Evolutionary conservation across 2,113 vertebrate species (phyloP).

Genomic region (Rallus limicola): DNA sequence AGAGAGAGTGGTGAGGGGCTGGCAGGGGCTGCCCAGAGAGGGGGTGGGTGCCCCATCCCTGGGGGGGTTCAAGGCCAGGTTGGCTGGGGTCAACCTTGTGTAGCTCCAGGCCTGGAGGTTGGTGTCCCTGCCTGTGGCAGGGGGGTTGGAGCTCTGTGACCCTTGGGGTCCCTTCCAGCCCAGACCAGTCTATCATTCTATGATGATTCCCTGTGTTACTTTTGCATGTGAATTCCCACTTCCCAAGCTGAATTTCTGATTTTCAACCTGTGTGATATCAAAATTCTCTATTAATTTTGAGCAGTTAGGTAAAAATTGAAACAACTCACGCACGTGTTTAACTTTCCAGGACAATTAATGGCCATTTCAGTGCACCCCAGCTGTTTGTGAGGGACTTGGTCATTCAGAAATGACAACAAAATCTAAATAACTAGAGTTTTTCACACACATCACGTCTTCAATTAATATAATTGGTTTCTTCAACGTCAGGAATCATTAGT

Average conservation of each 20-base stretch:
- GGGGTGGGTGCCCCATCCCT: too few species aligned
- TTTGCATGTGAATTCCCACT: neutral
- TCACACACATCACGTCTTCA: neutral
- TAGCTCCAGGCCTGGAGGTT: too few species aligned
- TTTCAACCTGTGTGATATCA: neutral
- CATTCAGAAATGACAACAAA: neutral
- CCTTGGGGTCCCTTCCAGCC: too few species aligned
- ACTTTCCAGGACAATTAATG: neutral
- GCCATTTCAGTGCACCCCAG: neutral
- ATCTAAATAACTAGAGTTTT: neutral
- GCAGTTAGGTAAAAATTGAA: neutral
- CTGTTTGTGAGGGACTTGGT: neutral
- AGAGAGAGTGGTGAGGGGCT: too few species aligned
- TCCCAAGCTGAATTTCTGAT: neutral
- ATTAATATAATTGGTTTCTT: constrained; percentile 15
- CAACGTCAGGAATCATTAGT: neutral
- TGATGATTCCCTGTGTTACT: too few species aligned
- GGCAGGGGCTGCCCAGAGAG: too few species aligned
- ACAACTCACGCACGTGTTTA: accelerated
- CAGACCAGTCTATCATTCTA: too few species aligned
- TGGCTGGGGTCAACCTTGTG: too few species aligned
- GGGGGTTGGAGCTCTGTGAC: too few species aligned
- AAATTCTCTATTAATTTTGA: neutral
- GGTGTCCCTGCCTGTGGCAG: too few species aligned
- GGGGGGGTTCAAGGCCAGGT: too few species aligned